A percentile compares a stretch with the other conserved stretches of the same genome.
Conservation (phyloP, 1,140 invertebrate species). For the Musca domestica region DNA sequence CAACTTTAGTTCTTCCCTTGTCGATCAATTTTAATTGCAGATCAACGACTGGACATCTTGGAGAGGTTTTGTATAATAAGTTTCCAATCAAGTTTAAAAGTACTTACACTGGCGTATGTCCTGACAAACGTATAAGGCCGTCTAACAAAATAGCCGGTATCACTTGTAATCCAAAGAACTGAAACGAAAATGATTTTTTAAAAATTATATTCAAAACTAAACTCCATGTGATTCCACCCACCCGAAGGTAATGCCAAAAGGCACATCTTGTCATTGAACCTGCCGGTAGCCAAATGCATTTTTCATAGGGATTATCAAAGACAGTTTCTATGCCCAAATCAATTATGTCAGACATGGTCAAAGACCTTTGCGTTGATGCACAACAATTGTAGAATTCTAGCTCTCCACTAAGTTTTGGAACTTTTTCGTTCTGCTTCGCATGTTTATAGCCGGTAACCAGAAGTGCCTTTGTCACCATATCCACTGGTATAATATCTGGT, state of each 20-base stretch:
- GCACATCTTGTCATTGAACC: conserved; percentile 57
- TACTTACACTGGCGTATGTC: conserved; percentile 74
- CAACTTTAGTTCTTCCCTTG: no score
- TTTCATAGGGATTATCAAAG: conserved; percentile 63
- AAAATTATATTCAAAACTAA: background rate
- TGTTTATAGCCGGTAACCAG: conserved; percentile 73
- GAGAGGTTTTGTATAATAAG: no score
- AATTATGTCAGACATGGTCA: conserved; percentile 65
- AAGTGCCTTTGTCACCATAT: conserved; percentile 77
- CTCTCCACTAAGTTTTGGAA: no score
- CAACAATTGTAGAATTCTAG: no score
- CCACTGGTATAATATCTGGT: conserved; percentile 84
- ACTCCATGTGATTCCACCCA: conserved; percentile 30
- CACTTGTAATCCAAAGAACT: conserved; percentile 32
- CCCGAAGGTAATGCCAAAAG: conserved; percentile 58
- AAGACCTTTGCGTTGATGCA: no score
- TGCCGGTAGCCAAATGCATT: conserved; percentile 67
- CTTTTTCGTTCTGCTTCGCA: conserved; percentile 35
- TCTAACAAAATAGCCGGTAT: conserved; percentile 46
- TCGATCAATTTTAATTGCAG: no score
- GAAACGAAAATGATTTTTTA: background rate
- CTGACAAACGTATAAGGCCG: conserved; percentile 53
- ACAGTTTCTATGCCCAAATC: conserved; percentile 58
- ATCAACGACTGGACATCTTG: no score
- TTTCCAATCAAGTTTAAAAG: background rate